Evolutionary conservation across 1,140 invertebrate species (phyloP), one percentile per base, ranked within the genome.

Genomic region (Cydia pomonella): DNA sequence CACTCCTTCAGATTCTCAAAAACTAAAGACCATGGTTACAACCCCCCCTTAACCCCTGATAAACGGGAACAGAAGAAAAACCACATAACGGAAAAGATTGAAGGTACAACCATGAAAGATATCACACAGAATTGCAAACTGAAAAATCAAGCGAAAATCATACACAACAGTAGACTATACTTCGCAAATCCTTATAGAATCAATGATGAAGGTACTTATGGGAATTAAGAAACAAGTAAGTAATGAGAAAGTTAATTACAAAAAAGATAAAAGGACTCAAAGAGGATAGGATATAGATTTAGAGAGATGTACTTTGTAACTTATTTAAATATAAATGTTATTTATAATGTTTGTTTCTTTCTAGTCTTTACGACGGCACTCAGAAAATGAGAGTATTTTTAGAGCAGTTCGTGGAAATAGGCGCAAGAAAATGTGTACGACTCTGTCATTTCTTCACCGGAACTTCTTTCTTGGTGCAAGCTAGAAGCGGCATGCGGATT

Each of bases 261-360:
- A 6, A 21, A 53, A 6, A 53, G n/a, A 53, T 53, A 18, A 53
- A 7, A 47, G 12, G 9, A 16, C 44, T 59, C 10, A 23, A 59
- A 23, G 18, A 23, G 9, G 53, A 59, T 59, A 18, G 16, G n/a
- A 18, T 53, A 18, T 59, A 59, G 21, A 59, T 23, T 23, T 59
- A 59, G 7, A 59, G 53, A 59, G n/a, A 59, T 59, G 53, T 59
- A 59, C 53, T 59, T 59, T n/a, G 53, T 59, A 59, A 59, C 53
- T 10, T 59, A 59, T 59, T 53, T 53, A 53, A 23, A 59, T 59
- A 59, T 59, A 59, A 59, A 59, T 23, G 18, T 23, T 59, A 12
- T 59, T 18, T 59, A 18, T 21, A n/a, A 3, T 1, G 23, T 59
- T 59, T 59, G 18, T 59, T 59, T 59, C 18, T 59, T 23, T 59